These are phyloP conservation scores for Stictonetta naevosa DNA, from an alignment of 2,113 vertebrate species.

Conservation along the genomic window DNA sequence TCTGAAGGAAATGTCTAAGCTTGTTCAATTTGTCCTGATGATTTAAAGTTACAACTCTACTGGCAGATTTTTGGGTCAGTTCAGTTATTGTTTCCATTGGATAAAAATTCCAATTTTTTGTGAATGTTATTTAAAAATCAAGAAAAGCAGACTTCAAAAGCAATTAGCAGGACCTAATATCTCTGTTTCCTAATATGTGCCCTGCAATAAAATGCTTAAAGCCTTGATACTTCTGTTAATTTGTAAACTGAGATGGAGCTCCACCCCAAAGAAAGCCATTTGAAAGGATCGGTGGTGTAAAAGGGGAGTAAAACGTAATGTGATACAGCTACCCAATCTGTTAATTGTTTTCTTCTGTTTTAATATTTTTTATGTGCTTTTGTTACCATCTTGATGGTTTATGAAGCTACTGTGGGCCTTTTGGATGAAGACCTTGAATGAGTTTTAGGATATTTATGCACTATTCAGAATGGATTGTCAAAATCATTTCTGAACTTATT, in stretches of 20 bases:
- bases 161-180: background rate
- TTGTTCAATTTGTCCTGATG: background rate
- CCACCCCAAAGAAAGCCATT: background rate
- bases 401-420: background rate
- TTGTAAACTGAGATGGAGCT: background rate
- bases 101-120: background rate
- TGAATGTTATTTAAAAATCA: background rate
- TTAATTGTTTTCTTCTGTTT: background rate
- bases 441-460: background rate
- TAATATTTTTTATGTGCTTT: background rate
- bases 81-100: background rate
- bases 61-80: background rate
- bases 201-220: background rate
- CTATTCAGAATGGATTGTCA: background rate
- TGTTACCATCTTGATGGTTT: background rate
- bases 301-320: background rate
- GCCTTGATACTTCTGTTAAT: background rate
- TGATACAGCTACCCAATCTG: background rate
- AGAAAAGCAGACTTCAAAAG: constrained; percentile 9
- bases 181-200: background rate
- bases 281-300: background rate
- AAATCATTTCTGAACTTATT: background rate
- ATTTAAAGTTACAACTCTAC: background rate
- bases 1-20: background rate
- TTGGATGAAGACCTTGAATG: background rate